phyloP scores from a whole-genome alignment of 2,113 vertebrate species.

The Osmerus mordax region DNA sequence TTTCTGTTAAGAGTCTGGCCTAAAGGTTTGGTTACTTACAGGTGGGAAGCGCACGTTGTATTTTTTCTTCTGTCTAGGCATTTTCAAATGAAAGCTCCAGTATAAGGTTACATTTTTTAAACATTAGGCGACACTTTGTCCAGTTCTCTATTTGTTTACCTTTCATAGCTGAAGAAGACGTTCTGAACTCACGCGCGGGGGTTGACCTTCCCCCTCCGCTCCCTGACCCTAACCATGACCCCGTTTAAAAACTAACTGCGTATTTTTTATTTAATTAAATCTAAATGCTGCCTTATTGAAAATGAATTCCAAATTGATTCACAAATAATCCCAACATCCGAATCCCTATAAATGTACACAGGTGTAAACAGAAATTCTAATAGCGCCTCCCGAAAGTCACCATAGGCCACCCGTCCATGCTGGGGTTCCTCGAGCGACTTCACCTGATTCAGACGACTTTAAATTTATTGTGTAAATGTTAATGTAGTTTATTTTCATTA shows the following conservation, averaged over 20 bases:
- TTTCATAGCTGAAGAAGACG: constrained; percentile 40
- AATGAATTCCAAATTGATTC: too few relatives aligned
- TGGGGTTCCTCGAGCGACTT: too few relatives aligned
- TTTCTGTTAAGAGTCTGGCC: too few relatives aligned
- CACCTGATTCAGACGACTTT: too few relatives aligned
- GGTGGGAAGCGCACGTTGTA: constrained; percentile 71
- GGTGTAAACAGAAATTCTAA: too few relatives aligned
- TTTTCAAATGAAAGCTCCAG: constrained; percentile 36
- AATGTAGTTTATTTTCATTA: too few relatives aligned
- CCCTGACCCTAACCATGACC: constrained; percentile 37
- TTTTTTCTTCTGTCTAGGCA: constrained; percentile 68
- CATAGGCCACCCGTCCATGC: too few relatives aligned
- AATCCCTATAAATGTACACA: too few relatives aligned
- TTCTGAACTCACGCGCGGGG: constrained; percentile 2
- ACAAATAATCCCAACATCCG: too few relatives aligned
- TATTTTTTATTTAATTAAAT: too few relatives aligned
- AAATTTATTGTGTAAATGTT: too few relatives aligned
- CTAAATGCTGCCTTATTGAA: not conserved
- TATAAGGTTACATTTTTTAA: constrained; percentile 41
- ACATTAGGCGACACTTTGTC: constrained; percentile 23
- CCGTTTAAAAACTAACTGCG: not conserved
- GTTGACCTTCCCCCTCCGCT: constrained; percentile 16
- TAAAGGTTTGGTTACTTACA: constrained; percentile 54
- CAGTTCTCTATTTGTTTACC: constrained; percentile 71
- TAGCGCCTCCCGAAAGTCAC: too few relatives aligned